These are phyloP conservation scores for Acanthopagrus latus DNA, from an alignment of 2,797 vertebrate genomes.

Conservation along the genomic window DNA sequence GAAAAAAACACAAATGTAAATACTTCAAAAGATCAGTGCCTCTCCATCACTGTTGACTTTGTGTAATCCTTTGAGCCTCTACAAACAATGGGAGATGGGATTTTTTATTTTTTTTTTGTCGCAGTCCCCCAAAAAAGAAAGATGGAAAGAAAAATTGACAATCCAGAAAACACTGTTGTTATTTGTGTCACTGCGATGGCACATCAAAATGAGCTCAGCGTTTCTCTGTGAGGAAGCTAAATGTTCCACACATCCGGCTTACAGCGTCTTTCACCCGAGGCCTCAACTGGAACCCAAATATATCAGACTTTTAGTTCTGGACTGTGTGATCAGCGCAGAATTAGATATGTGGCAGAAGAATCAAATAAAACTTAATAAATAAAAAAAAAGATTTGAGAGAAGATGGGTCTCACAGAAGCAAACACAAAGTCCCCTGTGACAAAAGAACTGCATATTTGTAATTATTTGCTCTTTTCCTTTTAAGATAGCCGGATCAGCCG, in stretches of 20 bases:
- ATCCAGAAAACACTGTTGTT: conserved; percentile 44
- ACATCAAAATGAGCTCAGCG: conserved; percentile 15
- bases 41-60: conserved; percentile 71
- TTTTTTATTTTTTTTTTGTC: conserved; percentile 47
- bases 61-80: conserved; percentile 73
- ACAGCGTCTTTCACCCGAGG: conserved; percentile 3
- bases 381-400: too few relatives aligned
- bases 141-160: conserved; percentile 13
- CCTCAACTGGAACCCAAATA: conserved; percentile 1
- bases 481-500: too few relatives aligned
- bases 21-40: conserved; percentile 61
- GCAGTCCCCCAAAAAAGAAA: conserved; percentile 2
- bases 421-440: too few relatives aligned
- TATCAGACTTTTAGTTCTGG: background rate
- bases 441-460: too few relatives aligned
- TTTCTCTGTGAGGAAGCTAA: background rate
- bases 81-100: conserved; percentile 65
- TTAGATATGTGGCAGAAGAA: too few relatives aligned
- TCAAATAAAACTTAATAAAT: too few relatives aligned
- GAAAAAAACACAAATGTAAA: conserved; percentile 63
- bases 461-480: too few relatives aligned
- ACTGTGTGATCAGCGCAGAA: background rate
- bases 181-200: conserved; percentile 43
- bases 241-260: background rate
- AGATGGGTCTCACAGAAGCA: too few relatives aligned